Evolutionary conservation across 1,140 invertebrate species (phyloP), one percentile per base, ranked within the genome.

Genomic region (Caenorhabditis elegans): DNA sequence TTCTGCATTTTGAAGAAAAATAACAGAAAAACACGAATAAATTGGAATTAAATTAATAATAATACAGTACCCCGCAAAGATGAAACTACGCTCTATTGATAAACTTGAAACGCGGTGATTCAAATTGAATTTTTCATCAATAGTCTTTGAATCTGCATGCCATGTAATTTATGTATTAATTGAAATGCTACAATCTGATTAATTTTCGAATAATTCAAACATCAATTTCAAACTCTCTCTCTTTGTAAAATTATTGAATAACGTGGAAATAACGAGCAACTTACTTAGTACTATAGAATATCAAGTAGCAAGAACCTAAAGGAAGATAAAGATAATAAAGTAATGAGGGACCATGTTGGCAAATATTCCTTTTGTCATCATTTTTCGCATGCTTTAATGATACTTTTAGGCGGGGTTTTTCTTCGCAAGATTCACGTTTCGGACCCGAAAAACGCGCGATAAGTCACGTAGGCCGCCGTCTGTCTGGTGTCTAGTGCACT

Each of bases 401-500:
- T 36, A 8, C 55, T 3, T 24, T n/a, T 34, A 53, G 49, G 49
- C 49, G 49, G 49, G 49, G 15, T 15, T 26, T 53, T 6, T 10
- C 15, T 15, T 36, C 26, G 11, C 55, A 17, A 60, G 34, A 60
- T 60, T 60, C 55, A 60, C 55, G 55, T 60, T 22, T 31, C n/a
- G 28, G 26, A 28, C 13, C 26, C 22, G n/a, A 39, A 70, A 34
- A 39, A 19, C 15, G 4, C 39, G n/a, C 17, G 17, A 22, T 39
- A 39, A 70, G 60, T 70, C 60, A 70, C 60, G 60, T 70, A 70
- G 60, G n/a, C 60, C n/a, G 24, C 19, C n/a, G 17, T n/a, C 34
- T 22, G 34, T 70, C 60, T 28, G 60, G 60, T 70, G n/a, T 70
- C 34, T 70, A 70, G 34, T 70, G 60, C 60, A 70, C 60, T 36